These are phyloP conservation scores for Anas platyrhynchos DNA, from an alignment of 2,113 vertebrate species.

Conservation along the genomic window DNA sequence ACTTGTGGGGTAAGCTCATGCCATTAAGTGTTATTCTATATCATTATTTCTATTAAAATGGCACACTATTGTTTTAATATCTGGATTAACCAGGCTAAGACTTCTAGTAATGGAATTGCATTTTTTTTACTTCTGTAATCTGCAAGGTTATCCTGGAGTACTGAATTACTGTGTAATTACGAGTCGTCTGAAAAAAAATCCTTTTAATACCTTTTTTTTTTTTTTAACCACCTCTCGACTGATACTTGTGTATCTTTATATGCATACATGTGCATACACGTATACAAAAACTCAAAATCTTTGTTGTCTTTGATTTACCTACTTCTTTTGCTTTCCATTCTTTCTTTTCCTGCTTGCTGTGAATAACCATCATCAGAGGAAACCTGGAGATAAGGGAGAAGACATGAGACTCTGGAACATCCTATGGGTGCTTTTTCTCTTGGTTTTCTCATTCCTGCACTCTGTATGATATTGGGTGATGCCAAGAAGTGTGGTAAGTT, in stretches of 20 bases:
- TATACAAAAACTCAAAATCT: background rate
- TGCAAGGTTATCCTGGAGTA: background rate
- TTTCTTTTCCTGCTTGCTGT: background rate
- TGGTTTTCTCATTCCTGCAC: background rate
- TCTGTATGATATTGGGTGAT: background rate
- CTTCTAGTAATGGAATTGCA: background rate
- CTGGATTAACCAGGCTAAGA: background rate
- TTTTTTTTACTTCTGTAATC: background rate
- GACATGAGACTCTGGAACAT: rapidly evolving
- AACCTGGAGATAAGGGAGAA: background rate
- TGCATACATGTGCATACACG: background rate
- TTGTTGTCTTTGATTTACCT: background rate
- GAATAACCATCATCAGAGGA: background rate
- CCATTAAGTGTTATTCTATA: background rate
- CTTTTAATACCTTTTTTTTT: background rate
- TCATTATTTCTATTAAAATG: background rate
- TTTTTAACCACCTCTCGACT: background rate
- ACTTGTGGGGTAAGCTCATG: background rate
- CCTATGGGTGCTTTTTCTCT: rapidly evolving
- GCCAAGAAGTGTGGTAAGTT: background rate
- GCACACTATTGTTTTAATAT: background rate
- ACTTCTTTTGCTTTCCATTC: background rate
- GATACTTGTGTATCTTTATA: background rate
- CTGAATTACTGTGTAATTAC: background rate
- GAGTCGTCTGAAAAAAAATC: background rate